These are phyloP conservation scores for Accipiter virgatus DNA, from an alignment of 2,113 vertebrate genomes.

Conservation along the genomic window DNA sequence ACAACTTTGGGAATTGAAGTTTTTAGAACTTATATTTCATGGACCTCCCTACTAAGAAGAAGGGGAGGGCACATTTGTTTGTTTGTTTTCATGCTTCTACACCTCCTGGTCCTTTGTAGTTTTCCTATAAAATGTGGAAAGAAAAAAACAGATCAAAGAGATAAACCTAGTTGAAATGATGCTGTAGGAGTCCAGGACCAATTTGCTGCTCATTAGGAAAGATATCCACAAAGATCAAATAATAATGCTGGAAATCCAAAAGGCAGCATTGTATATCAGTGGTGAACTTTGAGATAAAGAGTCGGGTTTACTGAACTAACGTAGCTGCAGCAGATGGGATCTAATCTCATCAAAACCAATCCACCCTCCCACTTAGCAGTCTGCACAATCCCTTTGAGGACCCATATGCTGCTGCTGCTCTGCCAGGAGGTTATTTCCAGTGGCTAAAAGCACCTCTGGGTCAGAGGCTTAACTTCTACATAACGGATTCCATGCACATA, in stretches of 20 bases:
- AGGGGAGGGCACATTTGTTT: rapidly evolving
- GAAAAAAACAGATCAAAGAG: neutral
- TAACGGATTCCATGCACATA: neutral
- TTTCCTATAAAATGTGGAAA: neutral
- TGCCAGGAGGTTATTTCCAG: neutral
- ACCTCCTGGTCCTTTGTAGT: neutral
- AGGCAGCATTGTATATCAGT: neutral
- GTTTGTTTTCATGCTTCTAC: neutral
- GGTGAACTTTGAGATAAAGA: neutral
- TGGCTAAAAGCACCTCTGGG: neutral
- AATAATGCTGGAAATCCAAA: neutral
- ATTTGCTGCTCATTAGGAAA: neutral
- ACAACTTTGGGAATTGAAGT: neutral
- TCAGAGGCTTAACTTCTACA: neutral
- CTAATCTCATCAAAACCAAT: neutral
- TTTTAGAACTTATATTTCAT: neutral
- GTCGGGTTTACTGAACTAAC: neutral
- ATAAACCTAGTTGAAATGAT: neutral
- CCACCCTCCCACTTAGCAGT: neutral
- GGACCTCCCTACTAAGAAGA: neutral
- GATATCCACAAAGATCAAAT: neutral
- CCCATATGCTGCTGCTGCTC: neutral
- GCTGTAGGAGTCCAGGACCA: neutral
- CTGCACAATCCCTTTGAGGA: neutral
- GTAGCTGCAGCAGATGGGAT: neutral